Base-by-base conservation (phyloP, 1,140 invertebrate genomes). In the Drosophila persimilis region DNA sequence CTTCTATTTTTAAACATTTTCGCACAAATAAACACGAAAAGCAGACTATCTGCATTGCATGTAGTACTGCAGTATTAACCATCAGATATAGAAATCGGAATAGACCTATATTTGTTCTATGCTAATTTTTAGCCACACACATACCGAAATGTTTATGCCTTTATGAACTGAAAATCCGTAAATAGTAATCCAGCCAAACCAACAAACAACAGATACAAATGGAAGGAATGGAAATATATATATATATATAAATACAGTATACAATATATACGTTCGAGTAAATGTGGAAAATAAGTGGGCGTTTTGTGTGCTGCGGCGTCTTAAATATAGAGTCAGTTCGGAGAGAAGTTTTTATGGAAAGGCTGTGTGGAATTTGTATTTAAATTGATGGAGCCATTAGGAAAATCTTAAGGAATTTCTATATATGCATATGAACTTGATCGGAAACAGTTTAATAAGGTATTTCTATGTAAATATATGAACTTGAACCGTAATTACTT, bases 1-100 rank as follows among this genome's bases (percentile, higher is more conserved):
- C 60, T 81, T 77, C 72, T 80, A 80, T 80, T 80, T 76, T 73
- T 60, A 80, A 79, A 80, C 45, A 58, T 66, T 61, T 72, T 72
- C 60, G 76, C 67, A 73, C 47, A 58, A 24, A 55, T 31, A 63
- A 31, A 62, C 31, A 51, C 22, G 43, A 57, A 47, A 41, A 50
- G 48, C 63, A 48, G 67, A 69, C 63, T 67, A 67, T 67, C 65
- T 54, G 62, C 63, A 67, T 67, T 67, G 65, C 65, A 69, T 69
- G 65, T 44, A 57, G 65, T 35, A 50, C 65, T 69, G 65, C 63
- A 69, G 63, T 69, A 69, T 69, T 69, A 69, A 69, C 65, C 65
- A 39, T 8, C 35, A 56, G 65, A 69, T 69, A 69, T 57, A 69
- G 64, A 67, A 65, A 46, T 55, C 66, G 61, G 31, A 69, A 69